A percentile compares a stretch with the other conserved stretches of the same genome.
These are phyloP conservation scores for Dufourea novaeangliae DNA, from an alignment of 1,140 invertebrate genomes.

Conservation along the genomic window DNA sequence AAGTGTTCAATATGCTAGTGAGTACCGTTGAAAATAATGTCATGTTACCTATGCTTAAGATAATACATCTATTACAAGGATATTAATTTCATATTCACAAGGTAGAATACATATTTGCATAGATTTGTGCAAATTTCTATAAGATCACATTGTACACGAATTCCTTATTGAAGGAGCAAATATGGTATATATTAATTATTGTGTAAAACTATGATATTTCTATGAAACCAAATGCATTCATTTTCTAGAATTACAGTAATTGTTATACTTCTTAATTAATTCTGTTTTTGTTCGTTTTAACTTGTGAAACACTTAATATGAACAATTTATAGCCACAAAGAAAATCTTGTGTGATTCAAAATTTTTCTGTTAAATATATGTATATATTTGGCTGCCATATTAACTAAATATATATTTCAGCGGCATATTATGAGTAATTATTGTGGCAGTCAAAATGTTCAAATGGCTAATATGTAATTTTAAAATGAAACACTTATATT, in stretches of 20 bases:
- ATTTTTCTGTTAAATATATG: neutral
- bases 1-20: constrained; percentile 43
- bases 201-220: constrained; percentile 8
- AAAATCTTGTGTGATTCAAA: constrained; percentile 26
- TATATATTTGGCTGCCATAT: constrained; percentile 13
- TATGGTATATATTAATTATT: constrained; percentile 13
- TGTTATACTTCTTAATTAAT: constrained; percentile 16
- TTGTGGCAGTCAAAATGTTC: constrained; percentile 9
- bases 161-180: constrained; percentile 15
- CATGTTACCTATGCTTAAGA: constrained; percentile 43
- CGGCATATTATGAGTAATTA: neutral
- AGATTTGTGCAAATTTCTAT: constrained; percentile 45
- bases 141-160: constrained; percentile 34
- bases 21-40: constrained; percentile 46
- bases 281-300: neutral
- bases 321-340: constrained; percentile 18
- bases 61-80: constrained; percentile 35
- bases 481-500: constrained; percentile 9
- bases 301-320: constrained; percentile 17
- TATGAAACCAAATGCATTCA: neutral
- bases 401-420: constrained; percentile 6
- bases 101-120: constrained; percentile 47
- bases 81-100: constrained; percentile 52
- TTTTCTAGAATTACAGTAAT: constrained; percentile 2
- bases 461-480: constrained; percentile 13